phyloP scores from a whole-genome alignment of 2,888 invertebrate genomes.

The Metalampra italica region DNA sequence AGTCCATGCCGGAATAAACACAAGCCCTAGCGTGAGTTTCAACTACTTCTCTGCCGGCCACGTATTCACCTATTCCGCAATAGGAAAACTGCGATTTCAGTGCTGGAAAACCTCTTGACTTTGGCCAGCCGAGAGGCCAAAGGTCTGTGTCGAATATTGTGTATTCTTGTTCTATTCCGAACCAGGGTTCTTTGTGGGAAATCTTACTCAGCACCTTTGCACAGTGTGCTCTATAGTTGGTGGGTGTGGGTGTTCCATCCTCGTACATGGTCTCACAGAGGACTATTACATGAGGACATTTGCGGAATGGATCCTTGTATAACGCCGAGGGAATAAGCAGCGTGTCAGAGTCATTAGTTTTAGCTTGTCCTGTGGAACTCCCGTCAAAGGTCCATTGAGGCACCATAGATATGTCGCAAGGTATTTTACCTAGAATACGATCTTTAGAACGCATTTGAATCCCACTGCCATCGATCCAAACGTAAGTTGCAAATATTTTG shows the following conservation, averaged over 20 bases:
- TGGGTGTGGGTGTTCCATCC: slow-evolving; percentile 84
- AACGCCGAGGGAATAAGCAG: slow-evolving; percentile 92
- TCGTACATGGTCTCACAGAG: slow-evolving; percentile 90
- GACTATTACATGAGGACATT: slow-evolving; percentile 91
- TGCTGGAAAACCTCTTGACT: slow-evolving; percentile 88
- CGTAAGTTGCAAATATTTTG: slow-evolving; percentile 82
- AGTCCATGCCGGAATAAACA: slow-evolving; percentile 94
- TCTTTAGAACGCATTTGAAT: slow-evolving; percentile 84
- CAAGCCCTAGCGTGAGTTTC: slow-evolving; percentile 92
- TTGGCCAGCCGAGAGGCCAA: slow-evolving; percentile 96
- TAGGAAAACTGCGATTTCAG: slow-evolving; percentile 91
- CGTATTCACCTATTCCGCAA: slow-evolving; percentile 96
- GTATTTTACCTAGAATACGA: slow-evolving; percentile 79
- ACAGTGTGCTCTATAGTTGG: slow-evolving; percentile 86
- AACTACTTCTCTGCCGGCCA: slow-evolving; percentile 95
- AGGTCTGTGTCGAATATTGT: slow-evolving; percentile 89
- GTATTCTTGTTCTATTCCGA: slow-evolving; percentile 95
- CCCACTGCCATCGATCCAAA: slow-evolving; percentile 91
- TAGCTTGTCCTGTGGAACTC: slow-evolving; percentile 94
- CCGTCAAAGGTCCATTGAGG: slow-evolving; percentile 97
- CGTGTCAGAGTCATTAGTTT: slow-evolving; percentile 88
- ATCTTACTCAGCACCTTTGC: slow-evolving; percentile 75
- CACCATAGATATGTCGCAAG: slow-evolving; percentile 58
- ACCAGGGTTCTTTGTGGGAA: slow-evolving; percentile 86
- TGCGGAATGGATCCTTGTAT: slow-evolving; percentile 93